Percentiles rank a stretch among this genome's conserved stretches.
Evolutionary conservation across 2,797 vertebrate genomes (phyloP).

Genomic region (Enoplosus armatus): DNA sequence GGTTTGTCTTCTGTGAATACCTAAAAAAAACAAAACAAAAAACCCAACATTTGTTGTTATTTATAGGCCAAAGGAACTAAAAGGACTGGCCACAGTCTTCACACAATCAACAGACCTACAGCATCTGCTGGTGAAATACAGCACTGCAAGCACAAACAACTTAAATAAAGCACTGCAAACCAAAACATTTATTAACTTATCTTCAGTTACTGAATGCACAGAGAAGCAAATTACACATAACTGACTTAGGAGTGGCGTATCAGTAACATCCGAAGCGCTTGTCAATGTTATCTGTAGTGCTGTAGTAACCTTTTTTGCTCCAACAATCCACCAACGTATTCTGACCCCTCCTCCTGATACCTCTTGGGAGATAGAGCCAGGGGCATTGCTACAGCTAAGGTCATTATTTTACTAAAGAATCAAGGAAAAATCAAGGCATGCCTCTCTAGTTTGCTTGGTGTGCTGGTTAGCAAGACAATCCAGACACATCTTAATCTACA

Average conservation of each 20-base stretch:
- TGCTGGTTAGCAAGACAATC: neutral
- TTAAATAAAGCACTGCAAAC: neutral
- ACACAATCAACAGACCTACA: neutral
- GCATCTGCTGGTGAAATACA: neutral
- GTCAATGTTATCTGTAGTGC: neutral
- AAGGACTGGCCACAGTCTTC: neutral
- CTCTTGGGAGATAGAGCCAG: neutral
- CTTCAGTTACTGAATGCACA: neutral
- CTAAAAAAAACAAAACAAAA: neutral
- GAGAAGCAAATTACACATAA: neutral
- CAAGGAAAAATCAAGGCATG: too few relatives aligned
- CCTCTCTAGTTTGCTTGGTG: neutral
- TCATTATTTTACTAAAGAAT: too few relatives aligned
- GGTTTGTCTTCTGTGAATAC: neutral
- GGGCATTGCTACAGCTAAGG: neutral
- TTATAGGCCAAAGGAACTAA: neutral
- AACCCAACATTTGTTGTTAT: neutral
- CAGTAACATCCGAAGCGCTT: neutral
- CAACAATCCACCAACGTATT: neutral
- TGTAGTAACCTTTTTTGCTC: conserved; percentile 9
- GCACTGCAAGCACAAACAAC: neutral
- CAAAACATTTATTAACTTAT: too few relatives aligned
- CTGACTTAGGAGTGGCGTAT: neutral
- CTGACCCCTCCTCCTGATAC: neutral
- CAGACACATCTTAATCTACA: too few relatives aligned